phyloP scores from a whole-genome alignment of 2,113 vertebrate genomes.

The Lota lota region DNA sequence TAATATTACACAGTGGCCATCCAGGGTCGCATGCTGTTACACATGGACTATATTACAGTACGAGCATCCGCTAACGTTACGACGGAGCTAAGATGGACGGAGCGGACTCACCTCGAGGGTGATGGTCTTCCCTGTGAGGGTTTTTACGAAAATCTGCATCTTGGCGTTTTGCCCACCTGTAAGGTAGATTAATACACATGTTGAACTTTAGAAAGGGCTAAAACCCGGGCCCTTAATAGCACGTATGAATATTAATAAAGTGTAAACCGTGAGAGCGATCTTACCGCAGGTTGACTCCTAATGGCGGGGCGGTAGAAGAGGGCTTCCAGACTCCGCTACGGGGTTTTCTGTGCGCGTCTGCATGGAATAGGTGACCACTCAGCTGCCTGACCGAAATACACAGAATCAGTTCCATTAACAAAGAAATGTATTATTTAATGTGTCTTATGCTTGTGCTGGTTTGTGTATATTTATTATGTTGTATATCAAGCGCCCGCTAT shows the following conservation, averaged over 20 bases:
- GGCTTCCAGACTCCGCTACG: constrained; percentile 43
- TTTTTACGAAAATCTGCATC: constrained; percentile 99
- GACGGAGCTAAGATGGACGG: too few species aligned
- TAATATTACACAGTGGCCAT: too few species aligned
- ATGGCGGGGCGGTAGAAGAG: constrained; percentile 85
- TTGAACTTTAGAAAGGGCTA: fast-evolving
- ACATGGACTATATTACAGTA: too few species aligned
- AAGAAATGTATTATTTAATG: not conserved
- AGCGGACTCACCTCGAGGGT: constrained; percentile 88
- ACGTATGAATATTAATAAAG: not conserved
- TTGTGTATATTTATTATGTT: not conserved
- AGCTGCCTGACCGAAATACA: constrained; percentile 34
- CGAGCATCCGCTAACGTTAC: too few species aligned
- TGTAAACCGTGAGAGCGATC: constrained; percentile 11
- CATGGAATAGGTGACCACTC: constrained; percentile 49
- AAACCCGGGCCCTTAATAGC: not conserved
- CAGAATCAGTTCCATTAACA: not conserved
- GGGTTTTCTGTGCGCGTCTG: constrained; percentile 70
- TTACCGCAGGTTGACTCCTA: constrained; percentile 67
- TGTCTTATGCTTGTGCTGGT: not conserved
- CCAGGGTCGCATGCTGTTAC: too few species aligned
- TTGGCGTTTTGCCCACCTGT: constrained; percentile 73
- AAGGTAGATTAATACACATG: not conserved
- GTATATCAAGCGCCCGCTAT: too few species aligned
- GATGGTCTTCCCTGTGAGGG: constrained; percentile 98